These are phyloP conservation scores for Bombus confusus DNA, from an alignment of 1,140 invertebrate genomes.

Conservation along the genomic window DNA sequence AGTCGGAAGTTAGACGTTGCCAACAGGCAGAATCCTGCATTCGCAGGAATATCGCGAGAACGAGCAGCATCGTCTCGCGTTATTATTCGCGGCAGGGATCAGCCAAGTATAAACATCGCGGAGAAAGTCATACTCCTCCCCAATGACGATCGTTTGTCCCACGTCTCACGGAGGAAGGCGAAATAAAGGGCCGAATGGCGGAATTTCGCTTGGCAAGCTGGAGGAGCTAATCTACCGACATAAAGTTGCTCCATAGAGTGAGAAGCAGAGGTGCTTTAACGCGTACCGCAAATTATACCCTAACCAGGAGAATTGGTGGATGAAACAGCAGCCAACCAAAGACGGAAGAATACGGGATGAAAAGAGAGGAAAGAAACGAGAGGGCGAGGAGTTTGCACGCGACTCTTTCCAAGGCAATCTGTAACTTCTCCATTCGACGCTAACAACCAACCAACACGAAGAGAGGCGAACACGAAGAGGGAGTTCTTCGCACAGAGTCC, in stretches of 20 bases:
- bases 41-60: no score
- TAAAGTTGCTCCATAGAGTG: conserved; percentile 16
- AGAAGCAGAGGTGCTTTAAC: conserved; percentile 27
- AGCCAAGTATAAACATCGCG: not conserved
- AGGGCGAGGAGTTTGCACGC: conserved; percentile 30
- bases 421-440: conserved; percentile 72
- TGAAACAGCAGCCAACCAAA: not conserved
- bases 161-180: not conserved
- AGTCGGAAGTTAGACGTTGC: not conserved
- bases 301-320: conserved; percentile 4
- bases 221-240: conserved; percentile 33
- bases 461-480: not conserved
- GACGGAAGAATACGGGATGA: conserved; percentile 23
- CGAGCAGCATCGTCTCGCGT: not conserved
- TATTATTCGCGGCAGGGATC: not conserved
- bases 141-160: conserved; percentile 27
- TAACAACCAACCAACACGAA: conserved; percentile 67
- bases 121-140: not conserved
- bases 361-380: conserved; percentile 1
- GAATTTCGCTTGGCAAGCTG: conserved; percentile 13
- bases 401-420: conserved; percentile 68
- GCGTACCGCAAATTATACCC: conserved; percentile 47
- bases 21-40: not conserved
- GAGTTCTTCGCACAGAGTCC: conserved; percentile 46
- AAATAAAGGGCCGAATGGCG: conserved; percentile 2